phyloP scores from a whole-genome alignment of 2,888 invertebrate species.

The Drosophila quinaria region DNA sequence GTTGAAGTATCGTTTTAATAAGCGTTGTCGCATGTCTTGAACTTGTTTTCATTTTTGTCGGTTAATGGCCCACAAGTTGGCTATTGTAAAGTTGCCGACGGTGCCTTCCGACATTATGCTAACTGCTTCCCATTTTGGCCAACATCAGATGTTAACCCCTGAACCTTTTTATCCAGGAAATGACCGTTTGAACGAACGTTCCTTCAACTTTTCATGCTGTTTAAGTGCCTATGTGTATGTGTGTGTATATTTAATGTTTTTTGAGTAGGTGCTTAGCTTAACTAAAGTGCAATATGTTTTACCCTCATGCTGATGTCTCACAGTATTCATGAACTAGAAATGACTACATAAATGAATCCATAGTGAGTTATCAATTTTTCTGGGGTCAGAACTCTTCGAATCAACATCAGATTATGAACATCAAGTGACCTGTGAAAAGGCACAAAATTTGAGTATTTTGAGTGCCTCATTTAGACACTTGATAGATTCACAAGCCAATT shows the following conservation, averaged over 20 bases:
- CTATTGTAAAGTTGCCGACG: constrained; percentile 70
- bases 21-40: constrained; percentile 65
- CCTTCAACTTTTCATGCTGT: constrained; percentile 32
- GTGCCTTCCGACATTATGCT: constrained; percentile 60
- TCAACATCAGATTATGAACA: constrained; percentile 7
- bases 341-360: constrained; percentile 41
- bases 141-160: constrained; percentile 46
- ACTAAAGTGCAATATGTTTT: constrained; percentile 44
- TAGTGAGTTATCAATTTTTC: constrained; percentile 40
- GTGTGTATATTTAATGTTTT: constrained; percentile 41
- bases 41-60: constrained; percentile 66
- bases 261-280: constrained; percentile 47
- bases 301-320: constrained; percentile 24
- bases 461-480: background rate
- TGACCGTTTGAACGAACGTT: constrained; percentile 58
- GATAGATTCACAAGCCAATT: background rate
- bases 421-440: constrained; percentile 5
- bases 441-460: background rate
- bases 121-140: constrained; percentile 64
- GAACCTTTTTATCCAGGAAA: constrained; percentile 62
- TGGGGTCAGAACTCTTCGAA: background rate
- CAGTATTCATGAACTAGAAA: constrained; percentile 55
- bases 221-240: constrained; percentile 23
- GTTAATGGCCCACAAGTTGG: constrained; percentile 78
- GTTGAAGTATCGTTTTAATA: constrained; percentile 78